Evolutionary conservation across 2,113 vertebrate genomes (phyloP).

Genomic region (Orycteropus afer): DNA sequence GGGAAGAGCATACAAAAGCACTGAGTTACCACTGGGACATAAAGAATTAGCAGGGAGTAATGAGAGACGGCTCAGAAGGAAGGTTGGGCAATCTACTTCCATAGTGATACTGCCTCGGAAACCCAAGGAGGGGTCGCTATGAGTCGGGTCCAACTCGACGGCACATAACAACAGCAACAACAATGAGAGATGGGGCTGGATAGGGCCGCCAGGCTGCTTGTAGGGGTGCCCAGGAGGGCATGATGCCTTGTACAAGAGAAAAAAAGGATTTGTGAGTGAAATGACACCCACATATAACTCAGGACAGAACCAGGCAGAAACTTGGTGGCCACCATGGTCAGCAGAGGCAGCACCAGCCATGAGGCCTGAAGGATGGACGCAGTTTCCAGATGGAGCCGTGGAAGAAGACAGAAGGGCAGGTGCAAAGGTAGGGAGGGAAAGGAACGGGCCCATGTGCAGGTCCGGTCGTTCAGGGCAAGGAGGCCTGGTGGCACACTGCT

Average conservation of each 20-base stretch:
- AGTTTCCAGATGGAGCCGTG: accelerated
- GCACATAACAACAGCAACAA: no score
- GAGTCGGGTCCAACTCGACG: no score
- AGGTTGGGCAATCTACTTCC: no score
- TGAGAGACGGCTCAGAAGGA: no score
- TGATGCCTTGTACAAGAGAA: no score
- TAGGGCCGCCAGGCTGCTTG: not conserved
- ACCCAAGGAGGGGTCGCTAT: no score
- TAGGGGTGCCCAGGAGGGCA: not conserved
- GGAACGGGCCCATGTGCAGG: no score
- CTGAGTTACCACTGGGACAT: accelerated
- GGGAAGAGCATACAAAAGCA: not conserved
- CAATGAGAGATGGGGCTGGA: no score
- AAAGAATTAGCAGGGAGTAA: accelerated
- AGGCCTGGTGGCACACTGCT: no score
- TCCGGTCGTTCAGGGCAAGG: accelerated
- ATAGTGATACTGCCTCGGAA: no score
- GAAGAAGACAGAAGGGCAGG: not conserved
- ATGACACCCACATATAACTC: accelerated
- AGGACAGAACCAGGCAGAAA: not conserved
- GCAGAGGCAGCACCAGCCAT: accelerated
- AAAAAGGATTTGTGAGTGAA: accelerated
- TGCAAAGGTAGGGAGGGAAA: accelerated
- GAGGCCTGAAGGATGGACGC: accelerated
- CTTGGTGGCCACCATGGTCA: accelerated